phyloP scores from a whole-genome alignment of 2,888 invertebrate genomes.

The Disparrhopalites patrizii region DNA sequence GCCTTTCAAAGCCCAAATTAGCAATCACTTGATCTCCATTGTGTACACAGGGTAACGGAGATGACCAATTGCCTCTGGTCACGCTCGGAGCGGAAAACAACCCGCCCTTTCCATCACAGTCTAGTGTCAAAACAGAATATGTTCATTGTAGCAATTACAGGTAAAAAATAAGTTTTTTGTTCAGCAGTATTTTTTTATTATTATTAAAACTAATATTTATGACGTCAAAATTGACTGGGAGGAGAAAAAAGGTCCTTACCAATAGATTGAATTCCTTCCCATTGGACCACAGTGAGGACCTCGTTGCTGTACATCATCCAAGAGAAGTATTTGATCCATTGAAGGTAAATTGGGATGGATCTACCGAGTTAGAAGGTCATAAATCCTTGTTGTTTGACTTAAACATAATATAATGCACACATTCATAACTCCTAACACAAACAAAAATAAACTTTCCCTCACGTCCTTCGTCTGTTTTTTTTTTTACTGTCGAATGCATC shows the following conservation, averaged over 20 bases:
- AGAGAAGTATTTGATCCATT: constrained; percentile 74
- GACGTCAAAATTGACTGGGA: neutral
- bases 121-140: no score
- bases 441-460: no score
- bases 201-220: neutral
- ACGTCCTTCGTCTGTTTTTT: no score
- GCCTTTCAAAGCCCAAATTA: neutral
- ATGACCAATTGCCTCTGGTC: no score
- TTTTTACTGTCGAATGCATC: no score
- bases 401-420: no score
- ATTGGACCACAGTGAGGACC: constrained; percentile 74
- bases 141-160: no score
- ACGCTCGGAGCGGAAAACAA: no score
- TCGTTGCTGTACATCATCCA: constrained; percentile 86
- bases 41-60: constrained; percentile 1
- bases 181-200: neutral
- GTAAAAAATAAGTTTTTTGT: neutral
- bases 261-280: constrained; percentile 70
- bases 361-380: constrained; percentile 53
- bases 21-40: constrained; percentile 7
- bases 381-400: no score
- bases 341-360: constrained; percentile 65
- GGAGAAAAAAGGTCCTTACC: constrained; percentile 56
- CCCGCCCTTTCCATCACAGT: no score
- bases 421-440: no score